Evolutionary conservation across 2,797 vertebrate species (phyloP).

Genomic region (Alosa sapidissima): DNA sequence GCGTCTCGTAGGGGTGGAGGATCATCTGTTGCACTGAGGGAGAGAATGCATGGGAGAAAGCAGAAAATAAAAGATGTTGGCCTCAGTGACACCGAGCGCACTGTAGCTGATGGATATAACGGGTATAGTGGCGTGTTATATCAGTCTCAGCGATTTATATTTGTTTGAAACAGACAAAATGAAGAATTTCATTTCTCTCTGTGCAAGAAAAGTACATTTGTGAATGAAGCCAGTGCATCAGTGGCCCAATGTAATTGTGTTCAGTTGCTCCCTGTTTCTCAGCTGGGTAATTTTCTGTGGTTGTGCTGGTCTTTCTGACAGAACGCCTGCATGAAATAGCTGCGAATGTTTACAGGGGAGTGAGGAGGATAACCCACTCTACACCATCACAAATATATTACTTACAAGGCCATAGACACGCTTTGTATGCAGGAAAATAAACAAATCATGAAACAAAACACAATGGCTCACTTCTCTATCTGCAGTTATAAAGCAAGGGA

Average conservation of each 20-base stretch:
- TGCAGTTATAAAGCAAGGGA: background rate
- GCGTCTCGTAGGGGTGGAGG: constrained; percentile 92
- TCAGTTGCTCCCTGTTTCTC: background rate
- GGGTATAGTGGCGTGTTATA: background rate
- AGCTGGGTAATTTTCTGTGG: background rate
- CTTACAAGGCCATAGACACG: background rate
- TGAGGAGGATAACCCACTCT: background rate
- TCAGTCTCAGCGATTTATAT: background rate
- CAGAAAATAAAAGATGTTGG: background rate
- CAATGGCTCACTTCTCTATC: background rate
- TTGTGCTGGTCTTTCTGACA: background rate
- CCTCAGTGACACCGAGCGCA: background rate
- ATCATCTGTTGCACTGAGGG: constrained; percentile 93
- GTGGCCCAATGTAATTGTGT: background rate
- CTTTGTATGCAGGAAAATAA: background rate
- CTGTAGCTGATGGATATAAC: background rate
- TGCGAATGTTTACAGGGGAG: background rate
- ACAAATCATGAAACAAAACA: background rate
- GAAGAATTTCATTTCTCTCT: background rate
- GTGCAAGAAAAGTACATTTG: background rate
- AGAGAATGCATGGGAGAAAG: background rate
- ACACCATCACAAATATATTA: background rate
- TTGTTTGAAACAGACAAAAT: background rate
- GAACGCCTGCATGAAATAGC: background rate
- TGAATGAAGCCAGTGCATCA: background rate